Percentiles rank a stretch among this genome's conserved stretches.
Evolutionary conservation across 2,797 vertebrate genomes (phyloP).

Genomic region (Phrynocephalus vlangalii): DNA sequence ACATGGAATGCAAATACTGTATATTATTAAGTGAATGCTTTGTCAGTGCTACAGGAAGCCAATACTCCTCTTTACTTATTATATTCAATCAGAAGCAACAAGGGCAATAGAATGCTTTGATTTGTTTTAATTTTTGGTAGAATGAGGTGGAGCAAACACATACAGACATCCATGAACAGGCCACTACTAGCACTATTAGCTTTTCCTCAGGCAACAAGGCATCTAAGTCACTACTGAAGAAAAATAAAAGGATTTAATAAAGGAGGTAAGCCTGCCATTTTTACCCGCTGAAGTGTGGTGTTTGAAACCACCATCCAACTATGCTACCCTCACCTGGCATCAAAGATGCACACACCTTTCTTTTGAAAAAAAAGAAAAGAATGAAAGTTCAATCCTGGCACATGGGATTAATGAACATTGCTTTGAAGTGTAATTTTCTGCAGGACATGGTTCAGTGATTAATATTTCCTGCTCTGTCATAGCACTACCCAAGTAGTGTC

Average conservation of each 20-base stretch:
- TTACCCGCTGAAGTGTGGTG: neutral
- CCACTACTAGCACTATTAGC: neutral
- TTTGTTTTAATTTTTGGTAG: neutral
- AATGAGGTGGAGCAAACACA: too few relatives aligned
- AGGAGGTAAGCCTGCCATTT: neutral
- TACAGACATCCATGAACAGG: neutral
- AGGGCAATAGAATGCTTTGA: too few relatives aligned
- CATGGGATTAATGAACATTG: constrained; percentile 57
- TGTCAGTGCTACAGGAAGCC: too few relatives aligned
- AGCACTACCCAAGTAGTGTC: constrained; percentile 49
- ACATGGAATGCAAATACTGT: neutral
- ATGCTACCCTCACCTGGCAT: neutral
- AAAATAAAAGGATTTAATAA: neutral
- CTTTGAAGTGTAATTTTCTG: constrained; percentile 58
- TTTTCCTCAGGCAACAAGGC: neutral
- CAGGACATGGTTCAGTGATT: constrained; percentile 59
- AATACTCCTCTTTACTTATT: neutral
- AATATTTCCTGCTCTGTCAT: constrained; percentile 67
- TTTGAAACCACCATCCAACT: neutral
- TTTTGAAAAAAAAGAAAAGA: neutral
- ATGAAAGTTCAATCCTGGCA: neutral
- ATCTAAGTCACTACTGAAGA: neutral
- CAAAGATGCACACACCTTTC: neutral
- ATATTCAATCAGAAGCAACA: neutral
- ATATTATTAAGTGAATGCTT: neutral